Base-by-base conservation (phyloP, 2,797 vertebrate species). In the Masticophis lateralis region DNA sequence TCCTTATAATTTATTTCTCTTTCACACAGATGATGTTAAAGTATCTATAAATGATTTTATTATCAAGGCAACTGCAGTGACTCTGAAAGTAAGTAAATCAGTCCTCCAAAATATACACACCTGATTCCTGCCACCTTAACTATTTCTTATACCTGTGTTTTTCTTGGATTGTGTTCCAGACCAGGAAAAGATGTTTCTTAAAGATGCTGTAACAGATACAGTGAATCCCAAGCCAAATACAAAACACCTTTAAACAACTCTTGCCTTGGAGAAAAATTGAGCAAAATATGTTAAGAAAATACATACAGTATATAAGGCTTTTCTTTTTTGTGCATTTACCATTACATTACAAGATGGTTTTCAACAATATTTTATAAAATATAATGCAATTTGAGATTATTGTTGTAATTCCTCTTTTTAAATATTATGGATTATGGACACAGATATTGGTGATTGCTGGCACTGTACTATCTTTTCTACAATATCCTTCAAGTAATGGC, bases 21-120 rank as follows among this genome's bases (percentile, higher is more conserved):
- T 95, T 96, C 96, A 6, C 98, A 92, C 97, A 99, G 99, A 98
- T 96, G 97, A 99, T 93, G 98, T 99, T 97, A 99, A 99, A 98
- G 98, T 99, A 86, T 99, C 99, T 28, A 98, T 99, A 96, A 99
- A 99, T 94, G 99, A 99, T 96, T 99, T 99, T 96, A 98, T 99
- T 97, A 99, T 99, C 97, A 99, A 99, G 97, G 99, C 99, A 94
- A 98, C 98, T 93, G 99, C 99, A 94, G 98, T 98, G 93, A 98
- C 99, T 91, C 98, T 99, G 87, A 99, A 98, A 98, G 99, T 99
- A 98, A 99, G 99, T 98, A 95, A 95, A 61, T 86, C 94, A 28
- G 61, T n/a, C 83, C 63, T 28, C 20, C 53, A 57, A 93, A 13
- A 88, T 92, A 28, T 4, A 59, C 59, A 79, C 53, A 37, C 22